Evolutionary conservation across 2,888 invertebrate species (phyloP), one percentile per base, ranked within the genome.

Genomic region (Lepidonotus clava): DNA sequence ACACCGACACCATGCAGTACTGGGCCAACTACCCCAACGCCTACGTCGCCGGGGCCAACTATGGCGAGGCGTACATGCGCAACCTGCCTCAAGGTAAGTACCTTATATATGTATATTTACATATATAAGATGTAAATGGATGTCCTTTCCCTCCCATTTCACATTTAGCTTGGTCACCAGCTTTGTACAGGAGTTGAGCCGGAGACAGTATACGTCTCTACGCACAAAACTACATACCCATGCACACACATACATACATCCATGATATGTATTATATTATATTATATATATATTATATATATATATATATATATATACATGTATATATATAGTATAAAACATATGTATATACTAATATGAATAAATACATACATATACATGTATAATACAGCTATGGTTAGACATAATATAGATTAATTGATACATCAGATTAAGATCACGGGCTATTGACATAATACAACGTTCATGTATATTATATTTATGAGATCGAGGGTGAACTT

Each of bases 21-120:
- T 80, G 80, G 80, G 80, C 80, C 46, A 80, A 80, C 80, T 80
- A 80, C 80, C 80, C 80, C 28, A 80, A 80, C 51, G 80, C 80
- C 11, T 80, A 80, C 80, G 80, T 80, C 11, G 80, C 80, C 11
- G 80, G 80, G 46, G 80, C 80, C 41, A 80, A 80, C 80, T 80
- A 80, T 18, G 46, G 80, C 80, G 80, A 80, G 80, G 80, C 80
- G 32, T 80, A 80, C 80, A 80, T 80, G 80, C 2, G 80, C n/a
- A 80, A 80, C 28, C 80, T 80, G 28, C 80, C 80, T 8, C 80
- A 80, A 80, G 80, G 80, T 80, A 80, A 24, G 80, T 24, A 14
- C 46, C 21, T 80, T 11, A 4, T 32, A 21, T 80, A 46, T 80
- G 24, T 46, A 32, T 71, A 32, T 71, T 32, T 71, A 14, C 34